Base-by-base conservation (phyloP, 2,797 vertebrate genomes). In the Mastacembelus armatus region DNA sequence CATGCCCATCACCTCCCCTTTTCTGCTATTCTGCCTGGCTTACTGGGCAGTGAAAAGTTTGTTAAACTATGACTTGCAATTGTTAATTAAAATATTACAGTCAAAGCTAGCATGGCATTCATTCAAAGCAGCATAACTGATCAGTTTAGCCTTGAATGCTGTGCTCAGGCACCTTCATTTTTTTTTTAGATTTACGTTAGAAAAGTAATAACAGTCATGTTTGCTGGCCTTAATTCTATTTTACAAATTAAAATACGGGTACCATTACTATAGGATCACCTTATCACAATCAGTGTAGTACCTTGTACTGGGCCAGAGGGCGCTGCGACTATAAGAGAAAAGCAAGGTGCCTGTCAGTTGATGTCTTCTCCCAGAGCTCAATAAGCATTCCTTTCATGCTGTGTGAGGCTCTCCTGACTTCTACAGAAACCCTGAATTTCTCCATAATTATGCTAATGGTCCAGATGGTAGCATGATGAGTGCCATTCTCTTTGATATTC, bases 391-490 rank as follows among this genome's bases (percentile, higher is more conserved):
- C 86, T 89, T 89, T 90, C 89, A 92, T 89, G 88, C 86, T 66
- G 86, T 61, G 81, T 71, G 80, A 73, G 56, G 84, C 86, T 86
- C 82, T 83, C 80, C 85, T 81, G 88, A 88, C 89, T 91, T 89
- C 33, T 74, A 85, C 47, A 74, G 77, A 85, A 87, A 88, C 68
- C 74, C 88, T 55, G 80, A 71, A 74, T 84, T 89, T 87, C 87
- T 87, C 78, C 90, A 86, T 91, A 91, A 92, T 92, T 92, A 93
- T 93, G 91, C 84, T 88, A 92, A 93, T 92, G 75, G 78, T 44
- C 84, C 92, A 93, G 92, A 92, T 93, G 90, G 92, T 87, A 78
- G 88, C 83, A 89, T 87, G 88, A 92, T 84, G 89, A 88, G 87
- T 80, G 75, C 71, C 87, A 89, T 85, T 85, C 85, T 87, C 88